Evolutionary conservation across 2,113 vertebrate genomes (phyloP).

Genomic region (Dermatemys mawii): DNA sequence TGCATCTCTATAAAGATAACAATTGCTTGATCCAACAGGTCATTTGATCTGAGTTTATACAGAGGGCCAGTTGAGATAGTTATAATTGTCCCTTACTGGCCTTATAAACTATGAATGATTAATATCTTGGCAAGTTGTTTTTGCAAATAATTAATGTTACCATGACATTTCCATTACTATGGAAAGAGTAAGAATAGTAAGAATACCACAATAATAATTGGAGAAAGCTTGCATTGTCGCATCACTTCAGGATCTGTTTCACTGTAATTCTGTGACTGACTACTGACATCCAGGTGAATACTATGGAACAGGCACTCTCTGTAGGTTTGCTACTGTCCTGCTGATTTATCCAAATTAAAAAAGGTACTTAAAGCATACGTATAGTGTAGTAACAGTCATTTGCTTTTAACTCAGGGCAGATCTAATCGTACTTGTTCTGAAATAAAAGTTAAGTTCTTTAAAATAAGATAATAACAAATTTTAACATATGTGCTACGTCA

Average conservation of each 20-base stretch:
- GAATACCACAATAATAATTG: not conserved
- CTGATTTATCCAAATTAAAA: not conserved
- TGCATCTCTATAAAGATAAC: not conserved
- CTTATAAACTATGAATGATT: no score
- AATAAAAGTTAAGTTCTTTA: not conserved
- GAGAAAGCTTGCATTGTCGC: no score
- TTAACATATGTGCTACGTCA: not conserved
- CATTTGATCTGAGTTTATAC: not conserved
- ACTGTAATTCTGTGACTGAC: not conserved
- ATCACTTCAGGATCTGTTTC: not conserved
- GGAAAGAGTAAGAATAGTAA: not conserved
- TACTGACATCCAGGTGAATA: not conserved
- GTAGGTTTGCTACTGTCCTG: not conserved
- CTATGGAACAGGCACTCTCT: not conserved
- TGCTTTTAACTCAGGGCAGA: not conserved
- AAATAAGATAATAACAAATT: not conserved
- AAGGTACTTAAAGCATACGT: not conserved
- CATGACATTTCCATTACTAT: not conserved
- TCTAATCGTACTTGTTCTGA: not conserved
- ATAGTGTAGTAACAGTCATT: not conserved
- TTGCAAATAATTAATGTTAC: not conserved
- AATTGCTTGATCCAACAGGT: not conserved
- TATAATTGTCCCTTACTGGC: no score
- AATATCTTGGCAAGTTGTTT: not conserved
- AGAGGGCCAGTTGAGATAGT: no score